Conservation (phyloP, 2,797 vertebrate species). For the Phyllotis vaccarum region DNA sequence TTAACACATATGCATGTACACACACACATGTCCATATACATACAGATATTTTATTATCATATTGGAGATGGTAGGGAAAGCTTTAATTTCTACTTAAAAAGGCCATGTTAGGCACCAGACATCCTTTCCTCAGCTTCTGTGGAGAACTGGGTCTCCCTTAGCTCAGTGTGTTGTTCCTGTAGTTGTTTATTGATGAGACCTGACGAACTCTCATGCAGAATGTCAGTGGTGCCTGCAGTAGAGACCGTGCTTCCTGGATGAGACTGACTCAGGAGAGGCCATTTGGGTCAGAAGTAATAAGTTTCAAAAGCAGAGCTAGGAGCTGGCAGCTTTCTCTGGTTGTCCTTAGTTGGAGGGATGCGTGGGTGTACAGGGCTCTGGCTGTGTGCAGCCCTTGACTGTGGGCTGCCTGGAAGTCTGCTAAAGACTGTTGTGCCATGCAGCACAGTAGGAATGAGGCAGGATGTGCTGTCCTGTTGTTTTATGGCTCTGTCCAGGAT, state of each 20-base stretch:
- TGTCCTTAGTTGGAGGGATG: background rate
- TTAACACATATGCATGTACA: background rate
- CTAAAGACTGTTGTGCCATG: background rate
- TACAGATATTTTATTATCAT: background rate
- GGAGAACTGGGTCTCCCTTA: slow-evolving; percentile 26
- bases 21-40: background rate
- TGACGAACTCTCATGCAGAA: slow-evolving; percentile 6
- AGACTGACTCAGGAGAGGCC: slow-evolving; percentile 3
- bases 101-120: slow-evolving; percentile 43
- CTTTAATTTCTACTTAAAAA: slow-evolving; percentile 10
- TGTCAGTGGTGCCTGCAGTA: slow-evolving; percentile 21
- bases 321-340: background rate
- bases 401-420: background rate
- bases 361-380: background rate
- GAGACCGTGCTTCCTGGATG: background rate
- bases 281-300: background rate
- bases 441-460: background rate
- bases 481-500: background rate
- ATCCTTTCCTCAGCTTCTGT: slow-evolving; percentile 53
- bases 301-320: slow-evolving; percentile 52
- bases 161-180: slow-evolving; percentile 9
- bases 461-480: background rate
- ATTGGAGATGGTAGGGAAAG: background rate
- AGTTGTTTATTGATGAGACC: slow-evolving; percentile 1
- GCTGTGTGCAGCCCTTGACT: background rate